Conservation (phyloP, 1,140 invertebrate genomes). For the Ectropis grisescens region DNA sequence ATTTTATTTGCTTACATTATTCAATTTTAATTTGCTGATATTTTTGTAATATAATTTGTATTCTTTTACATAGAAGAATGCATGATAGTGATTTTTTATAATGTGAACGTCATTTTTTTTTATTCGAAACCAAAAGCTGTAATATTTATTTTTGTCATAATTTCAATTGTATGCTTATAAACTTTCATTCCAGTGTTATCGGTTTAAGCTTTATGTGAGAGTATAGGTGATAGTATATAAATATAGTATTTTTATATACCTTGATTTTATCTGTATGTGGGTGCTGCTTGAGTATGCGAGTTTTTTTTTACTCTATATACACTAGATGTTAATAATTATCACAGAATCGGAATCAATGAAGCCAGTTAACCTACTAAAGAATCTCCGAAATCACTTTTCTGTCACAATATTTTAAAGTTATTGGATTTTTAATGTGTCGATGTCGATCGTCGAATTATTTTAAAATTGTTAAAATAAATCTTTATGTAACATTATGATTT, state of each 20-base stretch:
- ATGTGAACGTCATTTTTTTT: slow-evolving; percentile 8
- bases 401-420: slow-evolving; percentile 32
- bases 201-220: slow-evolving; percentile 58
- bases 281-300: slow-evolving; percentile 46
- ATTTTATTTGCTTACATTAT: slow-evolving; percentile 47
- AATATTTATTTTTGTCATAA: too few species aligned
- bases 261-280: slow-evolving; percentile 45
- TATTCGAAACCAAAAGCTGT: neutral
- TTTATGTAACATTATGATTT: slow-evolving; percentile 60
- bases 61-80: slow-evolving; percentile 24
- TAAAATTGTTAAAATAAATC: slow-evolving; percentile 64
- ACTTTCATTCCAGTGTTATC: slow-evolving; percentile 59
- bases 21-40: slow-evolving; percentile 42
- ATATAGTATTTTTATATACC: slow-evolving; percentile 50
- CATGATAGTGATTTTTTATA: slow-evolving; percentile 37
- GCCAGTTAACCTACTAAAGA: slow-evolving; percentile 24
- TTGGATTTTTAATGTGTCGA: slow-evolving; percentile 29
- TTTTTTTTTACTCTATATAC: slow-evolving; percentile 22
- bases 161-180: slow-evolving; percentile 29
- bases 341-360: slow-evolving; percentile 5
- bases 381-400: slow-evolving; percentile 32
- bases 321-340: slow-evolving; percentile 14
- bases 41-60: slow-evolving; percentile 19
- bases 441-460: slow-evolving; percentile 43
- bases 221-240: slow-evolving; percentile 39